phyloP scores from a whole-genome alignment of 2,888 invertebrate genomes.

The Cyclophora albipunctata region DNA sequence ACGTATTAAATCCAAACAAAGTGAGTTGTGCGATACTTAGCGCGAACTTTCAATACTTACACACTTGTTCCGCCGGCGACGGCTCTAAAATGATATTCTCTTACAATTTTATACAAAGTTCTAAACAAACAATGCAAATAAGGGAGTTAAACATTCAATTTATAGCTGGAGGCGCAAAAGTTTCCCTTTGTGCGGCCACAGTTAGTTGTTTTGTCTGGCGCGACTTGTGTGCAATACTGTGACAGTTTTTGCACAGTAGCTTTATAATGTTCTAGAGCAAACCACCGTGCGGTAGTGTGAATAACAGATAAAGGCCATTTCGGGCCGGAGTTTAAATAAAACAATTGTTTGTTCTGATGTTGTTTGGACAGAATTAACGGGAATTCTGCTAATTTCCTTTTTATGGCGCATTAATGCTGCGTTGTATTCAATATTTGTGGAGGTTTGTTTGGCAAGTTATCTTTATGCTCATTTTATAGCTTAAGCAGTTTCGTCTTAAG shows the following conservation, averaged over 20 bases:
- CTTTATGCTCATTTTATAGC: background rate
- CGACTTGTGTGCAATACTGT: slow-evolving; percentile 24
- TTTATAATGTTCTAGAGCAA: slow-evolving; percentile 19
- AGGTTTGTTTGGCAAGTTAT: slow-evolving; percentile 1
- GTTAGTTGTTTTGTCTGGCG: slow-evolving; percentile 27
- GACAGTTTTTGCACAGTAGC: slow-evolving; percentile 32
- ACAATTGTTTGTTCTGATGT: slow-evolving; percentile 29
- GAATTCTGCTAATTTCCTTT: slow-evolving; percentile 22
- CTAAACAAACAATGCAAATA: slow-evolving; percentile 40
- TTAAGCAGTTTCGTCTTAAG: no score
- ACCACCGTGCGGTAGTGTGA: slow-evolving; percentile 24
- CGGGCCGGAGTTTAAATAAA: slow-evolving; percentile 26
- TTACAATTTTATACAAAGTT: slow-evolving; percentile 26
- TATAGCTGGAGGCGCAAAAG: slow-evolving; percentile 34
- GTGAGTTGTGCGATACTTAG: slow-evolving; percentile 7
- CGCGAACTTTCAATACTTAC: slow-evolving; percentile 15
- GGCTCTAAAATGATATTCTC: slow-evolving; percentile 14
- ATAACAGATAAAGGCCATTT: slow-evolving; percentile 32
- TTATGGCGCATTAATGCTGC: slow-evolving; percentile 18
- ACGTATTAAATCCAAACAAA: slow-evolving; percentile 2
- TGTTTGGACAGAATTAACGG: slow-evolving; percentile 23
- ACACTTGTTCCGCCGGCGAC: slow-evolving; percentile 13
- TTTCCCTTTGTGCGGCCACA: slow-evolving; percentile 34
- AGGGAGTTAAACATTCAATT: slow-evolving; percentile 49
- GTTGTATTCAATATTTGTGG: slow-evolving; percentile 9